phyloP scores from a whole-genome alignment of 1,140 invertebrate species.

The Drosophila nannoptera region DNA sequence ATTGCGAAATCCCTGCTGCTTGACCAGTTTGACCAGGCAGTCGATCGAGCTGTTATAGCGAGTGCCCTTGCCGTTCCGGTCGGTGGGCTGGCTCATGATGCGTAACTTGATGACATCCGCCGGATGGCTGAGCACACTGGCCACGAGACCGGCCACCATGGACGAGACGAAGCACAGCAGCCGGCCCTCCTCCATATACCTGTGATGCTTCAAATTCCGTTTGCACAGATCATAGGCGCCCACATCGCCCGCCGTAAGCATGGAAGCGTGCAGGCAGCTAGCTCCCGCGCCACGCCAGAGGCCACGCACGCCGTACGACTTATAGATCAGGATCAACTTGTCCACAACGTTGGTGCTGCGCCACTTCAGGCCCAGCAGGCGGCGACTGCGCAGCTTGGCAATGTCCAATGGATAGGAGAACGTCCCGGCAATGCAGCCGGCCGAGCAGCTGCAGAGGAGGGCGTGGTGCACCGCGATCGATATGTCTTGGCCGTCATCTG shows the following conservation, averaged over 20 bases:
- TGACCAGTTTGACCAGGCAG: slow-evolving; percentile 26
- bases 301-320: slow-evolving; percentile 6
- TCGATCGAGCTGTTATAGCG: slow-evolving; percentile 41
- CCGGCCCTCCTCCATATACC: slow-evolving; percentile 30
- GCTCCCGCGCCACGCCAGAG: slow-evolving; percentile 42
- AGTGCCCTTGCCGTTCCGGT: slow-evolving; percentile 16
- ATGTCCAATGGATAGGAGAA: slow-evolving; percentile 57
- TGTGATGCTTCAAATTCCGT: slow-evolving; percentile 34
- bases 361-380: slow-evolving; percentile 7
- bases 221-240: slow-evolving; percentile 58
- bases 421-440: slow-evolving; percentile 50
- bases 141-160: slow-evolving; percentile 44
- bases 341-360: slow-evolving; percentile 17
- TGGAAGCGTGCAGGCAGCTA: slow-evolving; percentile 50
- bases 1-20: slow-evolving; percentile 34
- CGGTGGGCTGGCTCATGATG: slow-evolving; percentile 50
- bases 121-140: slow-evolving; percentile 50
- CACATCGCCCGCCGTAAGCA: slow-evolving; percentile 59
- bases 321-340: slow-evolving; percentile 34
- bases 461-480: slow-evolving; percentile 7
- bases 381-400: slow-evolving; percentile 41
- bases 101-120: slow-evolving; percentile 56
- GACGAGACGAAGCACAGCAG: slow-evolving; percentile 36
- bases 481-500: slow-evolving; percentile 10
- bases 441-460: slow-evolving; percentile 21